A percentile compares a stretch with the other conserved stretches of the same genome.
Evolutionary conservation across 2,113 vertebrate species (phyloP).

Genomic region (Cariama cristata): DNA sequence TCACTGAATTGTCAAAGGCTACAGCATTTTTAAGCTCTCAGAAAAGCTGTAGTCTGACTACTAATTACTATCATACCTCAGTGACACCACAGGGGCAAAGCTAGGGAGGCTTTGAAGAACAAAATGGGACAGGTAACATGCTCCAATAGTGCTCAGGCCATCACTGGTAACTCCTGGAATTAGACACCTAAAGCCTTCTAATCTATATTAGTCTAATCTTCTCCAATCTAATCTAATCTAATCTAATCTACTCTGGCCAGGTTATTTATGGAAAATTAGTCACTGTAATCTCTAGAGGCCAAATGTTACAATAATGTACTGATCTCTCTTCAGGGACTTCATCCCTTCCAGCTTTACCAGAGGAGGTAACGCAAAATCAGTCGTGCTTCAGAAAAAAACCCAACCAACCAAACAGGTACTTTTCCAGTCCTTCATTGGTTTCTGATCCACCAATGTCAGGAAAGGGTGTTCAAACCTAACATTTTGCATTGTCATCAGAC

Average conservation of each 20-base stretch:
- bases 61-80: background rate
- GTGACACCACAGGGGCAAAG: background rate
- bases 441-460: background rate
- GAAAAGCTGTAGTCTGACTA: background rate
- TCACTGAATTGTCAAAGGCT: background rate
- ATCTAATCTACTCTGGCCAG: conserved; percentile 33
- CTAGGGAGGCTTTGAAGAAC: background rate
- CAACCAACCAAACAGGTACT: background rate
- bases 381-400: background rate
- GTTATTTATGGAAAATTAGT: conserved; percentile 28
- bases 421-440: background rate
- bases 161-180: background rate
- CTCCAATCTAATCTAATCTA: conserved; percentile 22
- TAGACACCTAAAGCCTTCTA: background rate
- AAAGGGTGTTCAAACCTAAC: background rate
- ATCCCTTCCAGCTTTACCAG: background rate
- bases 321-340: background rate
- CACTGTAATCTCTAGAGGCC: background rate
- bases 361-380: background rate
- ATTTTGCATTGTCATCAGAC: background rate
- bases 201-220: conserved; percentile 26
- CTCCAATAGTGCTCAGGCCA: background rate
- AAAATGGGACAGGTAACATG: background rate
- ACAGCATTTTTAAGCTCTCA: background rate
- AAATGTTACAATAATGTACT: background rate